Evolutionary conservation across 2,888 invertebrate species (phyloP), one percentile per base, ranked within the genome.

Genomic region (Nysson spinosus): DNA sequence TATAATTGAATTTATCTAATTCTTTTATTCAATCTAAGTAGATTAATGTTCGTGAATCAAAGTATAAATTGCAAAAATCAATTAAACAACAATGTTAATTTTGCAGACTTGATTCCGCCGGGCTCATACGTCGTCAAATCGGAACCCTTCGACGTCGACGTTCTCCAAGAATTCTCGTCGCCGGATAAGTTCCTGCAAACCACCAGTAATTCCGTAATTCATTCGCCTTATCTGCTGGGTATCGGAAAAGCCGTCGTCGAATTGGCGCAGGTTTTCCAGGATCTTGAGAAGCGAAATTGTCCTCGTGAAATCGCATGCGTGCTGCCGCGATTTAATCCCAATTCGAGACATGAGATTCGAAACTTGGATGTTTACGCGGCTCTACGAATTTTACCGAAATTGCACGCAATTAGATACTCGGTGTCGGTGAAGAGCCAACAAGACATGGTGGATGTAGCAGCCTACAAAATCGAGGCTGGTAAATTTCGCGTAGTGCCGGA

Each of bases 171-270:
- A 9, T 57, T 72, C n/a, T 54, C 76, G 1, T 69, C 73, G 22
- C 22, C 69, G 26, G 77, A 75, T 11, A 60, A 71, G 44, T 80
- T 78, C 35, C 51, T 79, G n/a, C 61, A 75, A 7, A 65, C 69
- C 0, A 71, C 76, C 12, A 65, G 50, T 17, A 60, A 66, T 19
- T 65, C 78, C 0, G 69, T 82, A 0, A 70, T 77, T 2, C 77
- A 81, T 19, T 86, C 85, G 19, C 83, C 86, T 0, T 77, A 84
- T 55, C 46, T 87, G 0, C 64, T 85, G 0, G 72, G 78, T 4
- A 77, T 86, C 17, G 86, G 86, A 2, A 85, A 83, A 55, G 75
- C 83, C 14, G 77, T 87, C 5, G 54, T 83, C 19, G 80, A 80
- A 28, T 63, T 83, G 7, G 78, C 78, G 1, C 72, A 78, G 35